A percentile compares a stretch with the other conserved stretches of the same genome.
Evolutionary conservation across 2,113 vertebrate genomes (phyloP).

Genomic region (Thermophis baileyi): DNA sequence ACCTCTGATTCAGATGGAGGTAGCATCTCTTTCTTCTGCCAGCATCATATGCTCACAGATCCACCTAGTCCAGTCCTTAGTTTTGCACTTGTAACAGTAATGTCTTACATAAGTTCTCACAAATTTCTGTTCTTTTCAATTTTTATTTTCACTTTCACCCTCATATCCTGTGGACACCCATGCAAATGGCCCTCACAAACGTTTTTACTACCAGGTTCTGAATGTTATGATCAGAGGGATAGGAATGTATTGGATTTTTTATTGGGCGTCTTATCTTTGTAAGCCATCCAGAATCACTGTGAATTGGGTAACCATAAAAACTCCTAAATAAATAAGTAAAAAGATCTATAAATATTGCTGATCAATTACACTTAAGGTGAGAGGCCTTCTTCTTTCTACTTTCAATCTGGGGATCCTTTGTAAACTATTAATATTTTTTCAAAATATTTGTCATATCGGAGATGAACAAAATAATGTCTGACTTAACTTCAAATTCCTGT

Average conservation of each 20-base stretch:
- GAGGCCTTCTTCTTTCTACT: background rate
- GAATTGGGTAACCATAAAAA: background rate
- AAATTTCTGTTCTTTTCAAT: background rate
- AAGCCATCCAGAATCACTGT: background rate
- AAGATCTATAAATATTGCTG: background rate
- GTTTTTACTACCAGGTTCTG: background rate
- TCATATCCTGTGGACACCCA: background rate
- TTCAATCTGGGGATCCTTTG: background rate
- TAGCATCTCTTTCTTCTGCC: background rate
- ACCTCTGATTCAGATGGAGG: too few species aligned
- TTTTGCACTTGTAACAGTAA: background rate
- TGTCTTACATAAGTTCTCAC: background rate
- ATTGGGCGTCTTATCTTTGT: background rate
- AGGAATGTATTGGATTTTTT: background rate
- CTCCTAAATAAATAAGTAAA: background rate
- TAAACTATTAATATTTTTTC: background rate
- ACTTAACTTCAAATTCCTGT: background rate
- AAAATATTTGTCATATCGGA: background rate
- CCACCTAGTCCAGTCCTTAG: background rate
- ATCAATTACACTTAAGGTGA: background rate
- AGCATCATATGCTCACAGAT: background rate
- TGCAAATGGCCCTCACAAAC: background rate
- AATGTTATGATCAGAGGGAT: background rate
- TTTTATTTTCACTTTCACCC: background rate
- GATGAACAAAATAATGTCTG: background rate